Base-by-base conservation (phyloP, 2,797 vertebrate genomes). In the Anas georgica region DNA sequence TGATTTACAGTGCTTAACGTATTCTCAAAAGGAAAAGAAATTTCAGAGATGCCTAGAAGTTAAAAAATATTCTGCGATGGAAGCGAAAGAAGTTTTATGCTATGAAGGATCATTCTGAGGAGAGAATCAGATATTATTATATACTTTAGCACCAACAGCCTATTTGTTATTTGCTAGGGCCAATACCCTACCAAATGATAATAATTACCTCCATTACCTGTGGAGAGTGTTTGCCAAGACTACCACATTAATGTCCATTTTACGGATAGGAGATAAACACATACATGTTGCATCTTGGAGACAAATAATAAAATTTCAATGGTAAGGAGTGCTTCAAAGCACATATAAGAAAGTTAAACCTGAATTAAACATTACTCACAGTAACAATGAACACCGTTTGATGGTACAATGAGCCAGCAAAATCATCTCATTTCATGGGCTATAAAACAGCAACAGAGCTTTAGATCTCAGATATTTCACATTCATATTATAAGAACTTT, bases 1-100 rank as follows among this genome's bases (percentile, higher is more conserved):
- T 92, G 43, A 83, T 73, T 92, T 91, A 35, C 39, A 70, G 56
- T 63, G 43, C 59, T 83, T 92, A 56, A 90, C 46, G 60, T 82
- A 63, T 74, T 82, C 74, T 91, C 12, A 37, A 76, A 89, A 79
- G n/a, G 50, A 69, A 86, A 81, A 73, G 50, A 26, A 84, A 85
- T 18, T 88, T 13, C 46, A 2, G 0, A 67, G 60, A 74, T 46
- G 59, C 5, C 6, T 84, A 28, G 56, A 80, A 66, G 55, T 74
- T 62, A 48, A 88, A 90, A 91, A 68, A 48, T 74, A 55, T 48
- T 84, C 72, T 63, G 31, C 10, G 13, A 63, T 75, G 28, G 64
- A 68, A 78, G 26, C 2, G 37, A 67, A 58, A 63, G 22, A 87
- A 64, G 7, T 58, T 94, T 78, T 78, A 69, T 63, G 18, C 15